Conservation (phyloP, 2,113 vertebrate genomes). For the Gnathonemus echidnorhynchus region DNA sequence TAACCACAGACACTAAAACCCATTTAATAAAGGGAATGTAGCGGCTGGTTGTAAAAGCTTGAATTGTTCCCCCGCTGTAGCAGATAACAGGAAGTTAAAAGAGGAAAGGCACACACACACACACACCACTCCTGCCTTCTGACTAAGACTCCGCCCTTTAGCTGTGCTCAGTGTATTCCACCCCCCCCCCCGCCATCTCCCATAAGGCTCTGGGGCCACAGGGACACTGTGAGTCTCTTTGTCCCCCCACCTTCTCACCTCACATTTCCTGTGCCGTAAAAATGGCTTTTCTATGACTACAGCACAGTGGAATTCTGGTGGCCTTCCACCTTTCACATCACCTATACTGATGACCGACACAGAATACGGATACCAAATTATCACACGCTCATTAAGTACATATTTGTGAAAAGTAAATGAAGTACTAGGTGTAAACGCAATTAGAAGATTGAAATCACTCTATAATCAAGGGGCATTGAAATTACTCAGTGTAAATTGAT, state of each 20-base stretch:
- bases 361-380: not conserved
- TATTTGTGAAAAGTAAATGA: not conserved
- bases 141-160: constrained; percentile 53
- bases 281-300: not conserved
- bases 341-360: too few relatives aligned
- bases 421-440: not conserved
- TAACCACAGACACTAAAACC: not conserved
- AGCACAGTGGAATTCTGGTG: not conserved
- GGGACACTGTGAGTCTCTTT: not conserved
- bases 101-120: not conserved
- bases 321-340: not conserved
- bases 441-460: not conserved
- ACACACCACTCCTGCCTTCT: constrained; percentile 28
- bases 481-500: not conserved
- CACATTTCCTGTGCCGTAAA: not conserved
- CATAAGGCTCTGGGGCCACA: constrained; percentile 22
- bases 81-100: not conserved
- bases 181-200: constrained; percentile 25
- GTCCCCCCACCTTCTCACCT: not conserved
- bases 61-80: not conserved
- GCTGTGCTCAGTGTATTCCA: constrained; percentile 30
- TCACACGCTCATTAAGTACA: not conserved
- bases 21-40: not conserved
- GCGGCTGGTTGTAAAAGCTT: not conserved
- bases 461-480: constrained; percentile 5